Conservation (phyloP, 2,888 invertebrate species). For the Bembecia ichneumoniformis region DNA sequence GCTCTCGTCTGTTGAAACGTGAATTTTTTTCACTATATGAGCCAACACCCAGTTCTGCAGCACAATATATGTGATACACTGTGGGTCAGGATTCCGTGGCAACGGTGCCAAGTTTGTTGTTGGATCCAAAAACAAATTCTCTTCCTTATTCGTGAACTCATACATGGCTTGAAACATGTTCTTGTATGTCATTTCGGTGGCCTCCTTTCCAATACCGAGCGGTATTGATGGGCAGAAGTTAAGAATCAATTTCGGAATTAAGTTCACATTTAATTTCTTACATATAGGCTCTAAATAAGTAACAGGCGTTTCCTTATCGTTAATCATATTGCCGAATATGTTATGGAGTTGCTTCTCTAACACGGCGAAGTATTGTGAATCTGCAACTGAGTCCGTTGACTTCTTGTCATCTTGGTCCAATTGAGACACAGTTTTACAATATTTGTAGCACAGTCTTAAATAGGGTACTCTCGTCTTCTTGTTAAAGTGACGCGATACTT, state of each 20-base stretch:
- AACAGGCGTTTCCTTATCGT: conserved; percentile 77
- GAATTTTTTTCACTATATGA: conserved; percentile 77
- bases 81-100: conserved; percentile 59
- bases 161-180: conserved; percentile 52
- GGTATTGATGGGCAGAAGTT: conserved; percentile 80
- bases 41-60: conserved; percentile 79
- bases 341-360: conserved; percentile 70
- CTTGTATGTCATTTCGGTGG: conserved; percentile 49
- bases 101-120: conserved; percentile 53
- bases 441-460: conserved; percentile 70
- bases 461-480: conserved; percentile 60
- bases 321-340: conserved; percentile 78
- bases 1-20: conserved; percentile 64
- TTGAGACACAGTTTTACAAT: conserved; percentile 70
- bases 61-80: conserved; percentile 74
- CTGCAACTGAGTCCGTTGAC: conserved; percentile 27
- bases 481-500: conserved; percentile 43
- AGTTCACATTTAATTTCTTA: conserved; percentile 78
- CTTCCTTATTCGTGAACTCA: conserved; percentile 55
- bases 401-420: conserved; percentile 50
- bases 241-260: conserved; percentile 79
- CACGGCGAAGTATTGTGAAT: conserved; percentile 62
- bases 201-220: conserved; percentile 50
- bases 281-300: conserved; percentile 79
- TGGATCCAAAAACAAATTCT: conserved; percentile 63